Base-by-base conservation (phyloP, 2,797 vertebrate genomes). In the Epinephelus coioides region DNA sequence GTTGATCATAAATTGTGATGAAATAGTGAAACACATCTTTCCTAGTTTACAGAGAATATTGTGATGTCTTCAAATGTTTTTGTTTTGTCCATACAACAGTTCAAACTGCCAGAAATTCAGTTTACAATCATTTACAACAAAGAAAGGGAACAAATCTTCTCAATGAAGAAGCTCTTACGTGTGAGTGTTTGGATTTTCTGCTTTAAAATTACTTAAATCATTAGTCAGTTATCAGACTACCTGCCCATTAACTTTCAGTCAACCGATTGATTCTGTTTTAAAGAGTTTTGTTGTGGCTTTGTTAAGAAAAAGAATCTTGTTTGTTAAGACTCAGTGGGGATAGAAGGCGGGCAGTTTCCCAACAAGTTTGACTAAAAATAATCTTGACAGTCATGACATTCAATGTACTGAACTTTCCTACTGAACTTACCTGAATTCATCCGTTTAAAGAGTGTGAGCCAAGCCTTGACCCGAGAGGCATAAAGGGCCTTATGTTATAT, bases 401-500 rank as follows among this genome's bases (percentile, higher is more conserved):
- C 3, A 38, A 1, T 81, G 0, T 14, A 19, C 47, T 62, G 25
- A 25, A 50, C 14, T 25, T n/a, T 68, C 49, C 27, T 46, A 17
- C 15, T 47, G 46, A 47, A 7, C 75, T 50, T 75, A 1, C 44
- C 27, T 1, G 13, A 40, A 27, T 56, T 74, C 66, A 71, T 68
- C 7, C 12, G 1, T 25, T 64, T 43, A 5, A 9, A 51, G 61
- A 61, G 70, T 13, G 21, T 0, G 3, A 40, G 43, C 66, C 59
- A 40, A 69, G 56, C 50, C 46, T 0, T 57, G 27, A 59, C n/a
- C 69, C 30, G 56, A 50, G 69, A 6, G 2, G 64, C 56, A 78
- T 62, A 79, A 73, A 84, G 73, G 30, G 3, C 5, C 30, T 76
- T 19, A n/a, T 60, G 73, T 85, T 71, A 15, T 2, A 19, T 7